Evolutionary conservation across 2,888 invertebrate species (phyloP).

Genomic region (Hartigia nigra): DNA sequence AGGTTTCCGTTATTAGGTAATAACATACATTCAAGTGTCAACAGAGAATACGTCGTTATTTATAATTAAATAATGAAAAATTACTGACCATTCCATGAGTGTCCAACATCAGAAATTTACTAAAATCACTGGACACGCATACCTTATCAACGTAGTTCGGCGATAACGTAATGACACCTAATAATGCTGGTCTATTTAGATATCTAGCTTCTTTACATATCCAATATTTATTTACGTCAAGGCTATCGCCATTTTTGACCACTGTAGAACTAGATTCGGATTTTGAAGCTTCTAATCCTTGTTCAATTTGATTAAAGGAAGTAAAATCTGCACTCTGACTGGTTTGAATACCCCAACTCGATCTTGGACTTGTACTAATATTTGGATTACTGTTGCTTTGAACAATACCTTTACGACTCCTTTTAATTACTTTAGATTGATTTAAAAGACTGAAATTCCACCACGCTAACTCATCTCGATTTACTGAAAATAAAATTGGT

Average conservation of each 20-base stretch:
- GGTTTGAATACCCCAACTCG: slow-evolving; percentile 30
- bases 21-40: not conserved
- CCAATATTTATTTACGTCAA: slow-evolving; percentile 37
- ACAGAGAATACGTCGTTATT: slow-evolving; percentile 4
- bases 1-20: not conserved
- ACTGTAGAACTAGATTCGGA: not conserved
- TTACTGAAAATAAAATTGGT: slow-evolving; percentile 55
- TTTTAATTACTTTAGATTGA: slow-evolving; percentile 33
- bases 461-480: slow-evolving; percentile 56
- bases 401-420: slow-evolving; percentile 47
- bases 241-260: not conserved
- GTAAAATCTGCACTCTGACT: slow-evolving; percentile 28
- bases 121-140: slow-evolving; percentile 57
- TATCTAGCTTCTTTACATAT: slow-evolving; percentile 47
- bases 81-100: slow-evolving; percentile 55
- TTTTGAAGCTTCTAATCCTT: not conserved
- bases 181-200: slow-evolving; percentile 41
- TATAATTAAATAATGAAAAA: slow-evolving; percentile 42
- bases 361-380: slow-evolving; percentile 28
- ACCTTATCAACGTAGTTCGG: slow-evolving; percentile 50
- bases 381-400: slow-evolving; percentile 39
- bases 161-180: slow-evolving; percentile 53
- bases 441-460: slow-evolving; percentile 52
- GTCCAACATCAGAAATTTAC: slow-evolving; percentile 58
- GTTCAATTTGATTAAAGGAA: not conserved